A percentile compares a stretch with the other conserved stretches of the same genome.
Conservation (phyloP, 2,113 vertebrate genomes). For the Ginglymostoma cirratum region DNA sequence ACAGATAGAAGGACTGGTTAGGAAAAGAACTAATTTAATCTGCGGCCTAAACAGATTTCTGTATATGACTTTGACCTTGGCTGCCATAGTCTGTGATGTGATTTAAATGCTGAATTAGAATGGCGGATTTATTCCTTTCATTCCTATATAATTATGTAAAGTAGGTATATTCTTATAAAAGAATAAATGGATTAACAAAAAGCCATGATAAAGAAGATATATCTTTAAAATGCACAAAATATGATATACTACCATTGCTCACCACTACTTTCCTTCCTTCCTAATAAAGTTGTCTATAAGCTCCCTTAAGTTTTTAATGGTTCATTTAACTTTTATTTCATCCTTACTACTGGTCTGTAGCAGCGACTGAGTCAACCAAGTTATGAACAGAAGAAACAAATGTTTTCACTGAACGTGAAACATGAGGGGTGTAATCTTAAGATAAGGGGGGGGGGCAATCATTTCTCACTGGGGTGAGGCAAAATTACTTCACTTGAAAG, state of each 20-base stretch:
- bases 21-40: conserved; percentile 3
- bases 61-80: not conserved
- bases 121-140: not conserved
- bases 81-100: not conserved
- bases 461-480: too few species aligned
- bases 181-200: not conserved
- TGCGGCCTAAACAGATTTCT: not conserved
- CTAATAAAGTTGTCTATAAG: not conserved
- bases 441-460: too few species aligned
- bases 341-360: not conserved
- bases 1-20: not conserved
- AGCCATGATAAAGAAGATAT: not conserved
- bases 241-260: not conserved
- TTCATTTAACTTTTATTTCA: not conserved
- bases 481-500: too few species aligned
- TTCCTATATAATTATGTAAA: too few species aligned
- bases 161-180: not conserved
- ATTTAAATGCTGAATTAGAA: not conserved
- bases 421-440: too few species aligned
- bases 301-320: not conserved
- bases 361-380: not conserved
- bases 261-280: not conserved
- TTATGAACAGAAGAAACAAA: not conserved
- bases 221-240: not conserved
- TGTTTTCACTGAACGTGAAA: not conserved